These are phyloP conservation scores for Hydraecia micacea DNA, from an alignment of 2,888 invertebrate genomes.

Conservation along the genomic window DNA sequence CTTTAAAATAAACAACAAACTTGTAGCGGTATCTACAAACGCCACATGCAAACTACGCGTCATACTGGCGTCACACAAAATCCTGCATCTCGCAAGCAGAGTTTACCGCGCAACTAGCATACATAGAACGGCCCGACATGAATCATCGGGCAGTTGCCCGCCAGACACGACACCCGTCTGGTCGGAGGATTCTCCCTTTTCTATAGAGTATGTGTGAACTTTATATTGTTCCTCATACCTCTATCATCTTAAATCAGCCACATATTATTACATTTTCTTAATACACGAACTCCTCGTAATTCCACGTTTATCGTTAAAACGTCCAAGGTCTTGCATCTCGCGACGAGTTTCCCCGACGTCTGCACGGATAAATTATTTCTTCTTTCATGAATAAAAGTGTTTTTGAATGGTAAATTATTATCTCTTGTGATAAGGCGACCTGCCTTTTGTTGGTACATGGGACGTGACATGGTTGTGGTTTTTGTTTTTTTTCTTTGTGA, in stretches of 20 bases:
- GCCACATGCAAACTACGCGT: too few relatives aligned
- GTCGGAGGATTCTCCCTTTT: too few relatives aligned
- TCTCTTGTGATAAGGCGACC: conserved; percentile 52
- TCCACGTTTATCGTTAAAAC: conserved; percentile 44
- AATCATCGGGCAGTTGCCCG: too few relatives aligned
- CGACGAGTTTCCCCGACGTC: conserved; percentile 46
- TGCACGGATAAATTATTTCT: conserved; percentile 52
- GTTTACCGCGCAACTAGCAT: too few relatives aligned
- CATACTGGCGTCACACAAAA: too few relatives aligned
- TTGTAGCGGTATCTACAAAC: too few relatives aligned
- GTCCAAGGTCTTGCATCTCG: conserved; percentile 40
- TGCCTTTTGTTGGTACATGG: conserved; percentile 35
- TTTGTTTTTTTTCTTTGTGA: not conserved
- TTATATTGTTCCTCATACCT: too few relatives aligned
- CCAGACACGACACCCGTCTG: too few relatives aligned
- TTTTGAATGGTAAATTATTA: conserved; percentile 66
- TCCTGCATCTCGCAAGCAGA: too few relatives aligned
- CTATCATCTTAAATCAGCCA: not conserved
- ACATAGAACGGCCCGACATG: too few relatives aligned
- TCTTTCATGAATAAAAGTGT: conserved; percentile 66
- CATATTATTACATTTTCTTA: conserved; percentile 15
- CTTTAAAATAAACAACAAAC: not conserved
- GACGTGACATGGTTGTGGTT: conserved; percentile 12
- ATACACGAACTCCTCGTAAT: conserved; percentile 28
- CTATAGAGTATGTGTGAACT: too few relatives aligned